Conservation (phyloP, 2,113 vertebrate genomes). For the Dunckerocampus dactyliophorus region DNA sequence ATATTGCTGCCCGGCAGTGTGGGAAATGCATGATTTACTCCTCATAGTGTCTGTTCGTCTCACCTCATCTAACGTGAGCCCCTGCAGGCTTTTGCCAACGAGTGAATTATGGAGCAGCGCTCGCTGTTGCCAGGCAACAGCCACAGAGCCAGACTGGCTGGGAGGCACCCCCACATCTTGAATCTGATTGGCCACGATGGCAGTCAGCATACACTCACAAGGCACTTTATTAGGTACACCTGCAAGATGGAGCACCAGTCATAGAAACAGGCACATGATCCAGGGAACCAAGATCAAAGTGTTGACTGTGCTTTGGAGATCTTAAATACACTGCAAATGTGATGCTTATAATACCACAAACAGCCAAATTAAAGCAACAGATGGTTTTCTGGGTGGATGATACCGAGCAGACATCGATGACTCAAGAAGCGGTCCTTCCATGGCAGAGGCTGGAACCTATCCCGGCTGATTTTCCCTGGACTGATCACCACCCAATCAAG, state of each 20-base stretch:
- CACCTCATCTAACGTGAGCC: constrained; percentile 13
- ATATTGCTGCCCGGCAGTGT: constrained; percentile 36
- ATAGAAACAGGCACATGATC: constrained; percentile 26
- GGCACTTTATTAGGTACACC: not conserved
- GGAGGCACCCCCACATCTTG: constrained; percentile 10
- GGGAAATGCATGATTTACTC: constrained; percentile 52
- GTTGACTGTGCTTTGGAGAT: constrained; percentile 37
- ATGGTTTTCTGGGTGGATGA: constrained; percentile 14
- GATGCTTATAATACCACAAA: constrained; percentile 22
- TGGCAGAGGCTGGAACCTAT: no score
- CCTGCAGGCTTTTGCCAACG: constrained; percentile 34
- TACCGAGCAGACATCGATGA: constrained; percentile 19
- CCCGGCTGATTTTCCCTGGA: no score
- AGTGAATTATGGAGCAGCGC: constrained; percentile 46
- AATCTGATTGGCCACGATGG: constrained; percentile 42
- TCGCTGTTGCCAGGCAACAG: constrained; percentile 62
- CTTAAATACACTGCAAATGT: constrained; percentile 16
- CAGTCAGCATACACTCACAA: constrained; percentile 6
- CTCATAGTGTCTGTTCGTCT: not conserved
- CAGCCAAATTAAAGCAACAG: constrained; percentile 13
- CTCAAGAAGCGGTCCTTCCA: not conserved
- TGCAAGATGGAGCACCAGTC: constrained; percentile 25
- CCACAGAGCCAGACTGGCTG: constrained; percentile 21
- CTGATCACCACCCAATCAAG: not conserved
- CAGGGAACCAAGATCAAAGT: constrained; percentile 44